Evolutionary conservation across 2,797 vertebrate genomes (phyloP), one percentile per base, ranked within the genome.

Genomic region (Alectoris magna): DNA sequence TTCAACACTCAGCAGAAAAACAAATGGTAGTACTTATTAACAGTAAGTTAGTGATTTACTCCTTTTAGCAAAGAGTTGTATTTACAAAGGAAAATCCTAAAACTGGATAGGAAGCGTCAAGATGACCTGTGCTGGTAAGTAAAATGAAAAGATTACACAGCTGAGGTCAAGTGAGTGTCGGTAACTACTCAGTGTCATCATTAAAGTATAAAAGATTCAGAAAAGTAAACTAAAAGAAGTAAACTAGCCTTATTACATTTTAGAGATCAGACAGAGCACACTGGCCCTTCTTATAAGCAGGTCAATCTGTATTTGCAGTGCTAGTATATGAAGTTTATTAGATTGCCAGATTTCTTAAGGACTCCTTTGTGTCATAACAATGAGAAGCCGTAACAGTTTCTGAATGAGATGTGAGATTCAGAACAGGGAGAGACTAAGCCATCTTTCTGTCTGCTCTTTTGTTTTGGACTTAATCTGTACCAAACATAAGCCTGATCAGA

Each of bases 381-480:
- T 15, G 66, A 44, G 18, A 77, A 74, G 4, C 46, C 27, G 36
- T 27, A 51, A 27, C 1, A 21, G 13, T 41, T 60, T 78, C 43
- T 13, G 44, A 69, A 69, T 87, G 59, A 48, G 29, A 83, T 87
- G 12, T 31, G 38, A 78, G 58, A 66, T 6, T 66, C 22, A 51
- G 29, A 16, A 84, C 14, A 55, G 14, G 74, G 69, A 63, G 13
- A 84, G 5, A 3, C 10, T 90, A 83, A 87, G 8, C 10, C n/a
- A 41, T n/a, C 62, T 69, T 77, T 78, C 29, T 4, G 2, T 62
- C 82, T 89, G 14, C 29, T 66, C 69, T 84, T 95, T 77, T 93
- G 62, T 71, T 96, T 83, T 63, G 49, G 41, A 70, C n/a, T 85
- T 87, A 81, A 29, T 5, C 55, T 79, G 22, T 81, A 22, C 36